Percentiles rank a stretch among this genome's conserved stretches.
Evolutionary conservation across 2,888 invertebrate genomes (phyloP).

Genomic region (Dryobota labecula): DNA sequence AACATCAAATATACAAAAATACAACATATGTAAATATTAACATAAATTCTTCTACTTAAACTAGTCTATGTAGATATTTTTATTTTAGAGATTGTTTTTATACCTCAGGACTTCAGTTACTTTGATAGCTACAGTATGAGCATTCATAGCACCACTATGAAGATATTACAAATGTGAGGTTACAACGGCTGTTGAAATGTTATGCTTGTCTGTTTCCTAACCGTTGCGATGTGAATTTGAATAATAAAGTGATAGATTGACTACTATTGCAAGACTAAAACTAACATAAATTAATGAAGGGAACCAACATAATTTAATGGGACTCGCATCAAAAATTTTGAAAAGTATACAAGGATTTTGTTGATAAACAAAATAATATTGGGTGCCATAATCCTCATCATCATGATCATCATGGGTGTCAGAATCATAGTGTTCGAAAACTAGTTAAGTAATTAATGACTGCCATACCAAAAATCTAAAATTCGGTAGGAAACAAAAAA

Average conservation of each 20-base stretch:
- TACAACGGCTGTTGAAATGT: conserved; percentile 49
- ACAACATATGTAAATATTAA: background rate
- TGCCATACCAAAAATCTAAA: background rate
- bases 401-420: too few species aligned
- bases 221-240: conserved; percentile 52
- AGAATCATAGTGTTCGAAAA: too few species aligned
- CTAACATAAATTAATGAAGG: conserved; percentile 10
- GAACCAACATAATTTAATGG: background rate
- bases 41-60: too few species aligned
- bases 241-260: conserved; percentile 45
- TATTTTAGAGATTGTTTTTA: background rate
- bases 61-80: too few species aligned
- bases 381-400: too few species aligned
- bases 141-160: conserved; percentile 32
- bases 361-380: background rate
- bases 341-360: background rate
- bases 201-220: conserved; percentile 45
- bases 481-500: conserved; percentile 9
- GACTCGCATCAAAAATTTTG: background rate
- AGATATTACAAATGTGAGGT: conserved; percentile 56
- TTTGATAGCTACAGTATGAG: background rate
- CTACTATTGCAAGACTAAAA: conserved; percentile 22
- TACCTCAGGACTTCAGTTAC: background rate
- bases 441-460: background rate
- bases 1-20: too few species aligned